Evolutionary conservation across 2,113 vertebrate genomes (phyloP), one percentile per base, ranked within the genome.

Genomic region (Ameiurus melas): DNA sequence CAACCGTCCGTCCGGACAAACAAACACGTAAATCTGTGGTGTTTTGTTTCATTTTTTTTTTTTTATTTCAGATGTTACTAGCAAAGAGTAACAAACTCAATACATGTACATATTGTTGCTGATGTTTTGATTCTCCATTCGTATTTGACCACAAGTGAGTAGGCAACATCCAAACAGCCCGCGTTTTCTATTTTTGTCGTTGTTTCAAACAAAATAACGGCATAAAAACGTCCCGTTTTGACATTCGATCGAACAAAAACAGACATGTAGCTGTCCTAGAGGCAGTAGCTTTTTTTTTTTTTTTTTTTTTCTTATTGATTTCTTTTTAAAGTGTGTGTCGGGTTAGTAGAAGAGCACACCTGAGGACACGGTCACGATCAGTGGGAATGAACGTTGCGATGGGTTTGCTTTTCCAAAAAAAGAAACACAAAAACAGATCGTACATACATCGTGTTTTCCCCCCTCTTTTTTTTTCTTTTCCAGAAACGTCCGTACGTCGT

Each of bases 61-160:
- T 10, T 93, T 93, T 93, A 81, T 89, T 91, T 85, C 85, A 87
- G 92, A 93, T 91, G 92, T 94, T 92, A 94, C 93, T 94, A 93
- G 91, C 91, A 94, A 94, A 94, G 93, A 95, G 91, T 94, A 96
- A 95, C 90, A 92, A 93, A 92, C 90, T 90, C 87, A 92, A 86
- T 87, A 93, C 90, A 87, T 90, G 90, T 95, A 86, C 58, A 90
- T 82, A 85, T 33, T 81, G 87, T 90, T 86, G 83, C 85, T 84
- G 83, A 92, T 89, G 90, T 93, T 93, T 92, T 47, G 90, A 25
- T 82, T 91, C 88, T 92, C 79, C 84, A 88, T 93, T 92, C 78
- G 47, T 90, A 92, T 90, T 93, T n/a, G 80, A 80, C 81, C 87
- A 85, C 77, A 68, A 60, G 33, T 82, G 53, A 89, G 75, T 90